These are phyloP conservation scores for Macrochelys suwanniensis DNA, from an alignment of 2,797 vertebrate genomes.

Conservation along the genomic window DNA sequence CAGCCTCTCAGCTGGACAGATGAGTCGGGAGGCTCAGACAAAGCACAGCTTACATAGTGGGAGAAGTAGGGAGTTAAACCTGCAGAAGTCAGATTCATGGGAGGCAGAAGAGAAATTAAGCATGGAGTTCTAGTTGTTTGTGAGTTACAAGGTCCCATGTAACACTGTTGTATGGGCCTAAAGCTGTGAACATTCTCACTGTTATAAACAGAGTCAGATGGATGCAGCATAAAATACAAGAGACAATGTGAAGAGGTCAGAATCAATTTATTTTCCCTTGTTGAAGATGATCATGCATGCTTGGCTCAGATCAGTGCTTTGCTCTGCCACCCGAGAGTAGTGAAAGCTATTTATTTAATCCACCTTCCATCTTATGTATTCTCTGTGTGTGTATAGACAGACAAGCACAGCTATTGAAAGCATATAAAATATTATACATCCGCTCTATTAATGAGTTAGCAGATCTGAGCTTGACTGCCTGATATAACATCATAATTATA, in stretches of 20 bases:
- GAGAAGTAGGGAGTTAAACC: background rate
- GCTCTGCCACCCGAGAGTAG: background rate
- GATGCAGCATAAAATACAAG: constrained; percentile 18
- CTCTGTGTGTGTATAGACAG: background rate
- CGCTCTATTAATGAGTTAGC: background rate
- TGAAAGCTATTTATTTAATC: background rate
- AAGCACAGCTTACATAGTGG: background rate
- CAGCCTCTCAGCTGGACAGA: background rate
- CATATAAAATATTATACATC: background rate
- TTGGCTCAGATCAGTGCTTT: background rate
- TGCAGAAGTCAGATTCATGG: background rate
- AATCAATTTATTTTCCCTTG: constrained; percentile 35
- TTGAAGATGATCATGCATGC: background rate
- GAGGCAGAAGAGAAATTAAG: background rate
- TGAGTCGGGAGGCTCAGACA: background rate
- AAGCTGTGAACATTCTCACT: accelerated
- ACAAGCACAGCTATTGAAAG: background rate
- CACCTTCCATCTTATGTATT: background rate
- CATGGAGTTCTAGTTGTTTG: accelerated
- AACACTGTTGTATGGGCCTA: background rate
- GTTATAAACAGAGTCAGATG: background rate
- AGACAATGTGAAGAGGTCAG: background rate
- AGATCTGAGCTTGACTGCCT: background rate
- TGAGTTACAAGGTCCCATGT: accelerated
- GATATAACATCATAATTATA: background rate